Conservation (phyloP, 2,113 vertebrate species). For the Prietella phreatophila region DNA sequence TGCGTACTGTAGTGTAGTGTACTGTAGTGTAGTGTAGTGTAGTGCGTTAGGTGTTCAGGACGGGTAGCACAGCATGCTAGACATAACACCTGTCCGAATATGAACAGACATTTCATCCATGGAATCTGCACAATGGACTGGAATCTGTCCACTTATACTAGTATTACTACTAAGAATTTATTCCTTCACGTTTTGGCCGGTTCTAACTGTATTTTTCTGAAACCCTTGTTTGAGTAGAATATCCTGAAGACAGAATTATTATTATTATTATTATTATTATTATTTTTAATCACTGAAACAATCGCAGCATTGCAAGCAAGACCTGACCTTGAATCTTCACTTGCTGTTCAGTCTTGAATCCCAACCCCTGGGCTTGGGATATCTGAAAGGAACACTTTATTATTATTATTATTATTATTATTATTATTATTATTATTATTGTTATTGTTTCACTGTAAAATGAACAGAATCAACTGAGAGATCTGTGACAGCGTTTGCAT, state of each 20-base stretch:
- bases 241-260: too few relatives aligned
- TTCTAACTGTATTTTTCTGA: background rate
- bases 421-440: background rate
- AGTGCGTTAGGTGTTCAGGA: conserved; percentile 58
- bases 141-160: background rate
- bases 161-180: background rate
- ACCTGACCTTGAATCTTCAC: background rate
- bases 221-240: background rate
- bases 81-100: conserved; percentile 22
- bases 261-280: too few relatives aligned
- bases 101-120: background rate
- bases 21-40: conserved; percentile 62
- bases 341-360: background rate
- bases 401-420: background rate
- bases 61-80: conserved; percentile 55
- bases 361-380: background rate
- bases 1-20: conserved; percentile 61
- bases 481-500: background rate
- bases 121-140: background rate
- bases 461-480: background rate
- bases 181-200: background rate
- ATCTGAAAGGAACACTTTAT: background rate
- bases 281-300: background rate
- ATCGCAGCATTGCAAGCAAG: background rate
- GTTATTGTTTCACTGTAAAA: background rate